phyloP scores from a whole-genome alignment of 2,888 invertebrate species.

The Anagyrus pseudococci region DNA sequence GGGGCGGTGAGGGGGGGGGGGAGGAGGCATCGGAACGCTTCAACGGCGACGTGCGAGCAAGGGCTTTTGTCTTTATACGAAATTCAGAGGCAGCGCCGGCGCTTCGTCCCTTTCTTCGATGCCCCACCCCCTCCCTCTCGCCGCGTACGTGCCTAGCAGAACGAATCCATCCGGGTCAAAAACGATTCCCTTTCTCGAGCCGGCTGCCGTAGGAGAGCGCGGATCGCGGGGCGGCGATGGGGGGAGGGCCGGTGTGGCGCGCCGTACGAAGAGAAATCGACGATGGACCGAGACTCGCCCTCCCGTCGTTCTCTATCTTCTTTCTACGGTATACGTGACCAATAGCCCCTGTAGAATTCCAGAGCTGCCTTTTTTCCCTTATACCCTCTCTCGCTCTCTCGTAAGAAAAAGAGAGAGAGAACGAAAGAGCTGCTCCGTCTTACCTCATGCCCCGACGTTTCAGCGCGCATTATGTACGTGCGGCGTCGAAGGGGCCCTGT shows the following conservation, averaged over 20 bases:
- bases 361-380: slow-evolving; percentile 20
- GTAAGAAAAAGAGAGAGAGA: too few relatives aligned
- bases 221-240: too few relatives aligned
- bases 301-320: background rate
- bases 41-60: background rate
- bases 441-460: too few relatives aligned
- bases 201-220: too few relatives aligned
- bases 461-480: too few relatives aligned
- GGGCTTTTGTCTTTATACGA: slow-evolving; percentile 35
- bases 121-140: too few relatives aligned
- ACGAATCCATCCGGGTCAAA: slow-evolving; percentile 29
- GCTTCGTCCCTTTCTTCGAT: too few relatives aligned
- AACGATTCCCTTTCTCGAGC: background rate
- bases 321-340: slow-evolving; percentile 33
- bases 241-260: too few relatives aligned
- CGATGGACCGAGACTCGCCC: background rate
- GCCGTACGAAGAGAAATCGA: too few relatives aligned
- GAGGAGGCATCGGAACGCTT: background rate
- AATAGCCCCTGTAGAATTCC: slow-evolving; percentile 19
- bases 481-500: too few relatives aligned
- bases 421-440: too few relatives aligned
- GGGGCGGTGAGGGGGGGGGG: background rate
- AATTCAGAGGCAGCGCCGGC: slow-evolving; percentile 16
- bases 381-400: background rate
- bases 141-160: slow-evolving; percentile 25